Evolutionary conservation across 2,888 invertebrate species (phyloP).

Genomic region (Selenia dentaria): DNA sequence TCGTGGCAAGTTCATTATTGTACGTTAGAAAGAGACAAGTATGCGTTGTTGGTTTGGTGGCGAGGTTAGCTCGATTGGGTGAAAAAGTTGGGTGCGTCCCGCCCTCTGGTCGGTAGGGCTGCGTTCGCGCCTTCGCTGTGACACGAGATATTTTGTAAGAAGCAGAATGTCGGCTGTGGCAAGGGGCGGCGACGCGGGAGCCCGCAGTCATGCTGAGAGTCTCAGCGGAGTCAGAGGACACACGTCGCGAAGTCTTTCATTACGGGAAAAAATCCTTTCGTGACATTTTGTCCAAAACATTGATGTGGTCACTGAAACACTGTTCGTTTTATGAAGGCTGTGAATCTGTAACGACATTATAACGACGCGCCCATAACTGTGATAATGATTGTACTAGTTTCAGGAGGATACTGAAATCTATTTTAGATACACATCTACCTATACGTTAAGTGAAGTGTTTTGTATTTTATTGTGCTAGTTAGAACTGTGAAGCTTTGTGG

Average conservation of each 20-base stretch:
- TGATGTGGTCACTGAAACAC: conserved; percentile 53
- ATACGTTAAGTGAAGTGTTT: conserved; percentile 72
- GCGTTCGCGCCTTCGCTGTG: conserved; percentile 69
- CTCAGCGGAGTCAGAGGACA: conserved; percentile 79
- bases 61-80: conserved; percentile 63
- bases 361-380: conserved; percentile 72
- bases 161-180: conserved; percentile 77
- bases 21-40: conserved; percentile 51
- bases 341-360: conserved; percentile 60
- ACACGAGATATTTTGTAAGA: conserved; percentile 72
- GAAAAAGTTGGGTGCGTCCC: conserved; percentile 71
- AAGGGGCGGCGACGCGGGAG: conserved; percentile 82
- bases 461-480: conserved; percentile 51
- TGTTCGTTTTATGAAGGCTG: conserved; percentile 42
- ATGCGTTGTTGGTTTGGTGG: conserved; percentile 34
- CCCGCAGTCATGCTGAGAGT: conserved; percentile 83
- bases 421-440: conserved; percentile 52
- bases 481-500: conserved; percentile 33
- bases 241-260: conserved; percentile 76
- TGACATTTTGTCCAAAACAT: conserved; percentile 67
- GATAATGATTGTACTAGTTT: conserved; percentile 64
- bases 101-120: conserved; percentile 72
- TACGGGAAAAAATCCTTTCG: conserved; percentile 72
- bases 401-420: conserved; percentile 67
- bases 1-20: conserved; percentile 27